Base-by-base conservation (phyloP, 2,113 vertebrate species). In the Hemiscyllium ocellatum region DNA sequence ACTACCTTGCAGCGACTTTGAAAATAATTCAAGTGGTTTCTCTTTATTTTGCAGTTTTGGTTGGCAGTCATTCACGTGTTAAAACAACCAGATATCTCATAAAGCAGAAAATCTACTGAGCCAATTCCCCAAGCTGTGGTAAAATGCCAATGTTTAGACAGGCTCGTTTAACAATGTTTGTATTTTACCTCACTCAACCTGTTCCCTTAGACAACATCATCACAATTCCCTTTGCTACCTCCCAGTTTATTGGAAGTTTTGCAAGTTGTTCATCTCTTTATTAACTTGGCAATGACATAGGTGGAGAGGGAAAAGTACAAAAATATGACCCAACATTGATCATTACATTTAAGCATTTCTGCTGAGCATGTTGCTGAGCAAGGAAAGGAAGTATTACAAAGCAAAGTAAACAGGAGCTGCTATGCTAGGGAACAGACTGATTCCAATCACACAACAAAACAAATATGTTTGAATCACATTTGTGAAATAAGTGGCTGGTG, bases 21-120 rank as follows among this genome's bases (percentile, higher is more conserved):
- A 42, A 37, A 42, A 37, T 17, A 42, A 83, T 37, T 19, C 15
- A 33, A 78, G n/a, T 42, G n/a, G n/a, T 83, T 83, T 83, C 17
- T 10, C n/a, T 83, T 83, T 83, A 83, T 83, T 83, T 83, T 83
- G n/a, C 78, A 17, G 78, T 83, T 83, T 83, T 83, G 78, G n/a
- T 42, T 42, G 78, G n/a, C 78, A 42, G 78, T 83, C 37, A 83
- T 19, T 83, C 37, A 37, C 15, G n/a, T 83, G n/a, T 83, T 83
- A 83, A 42, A 83, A 42, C 78, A 83, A 83, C n/a, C 78, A 12
- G 78, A 80, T 83, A 83, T 17, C 78, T 83, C 78, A 83, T 37
- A 83, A 15, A 83, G 78, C 78, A 83, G 78, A 83, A 19, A 19
- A 12, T 83, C 78, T 37, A 83, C 37, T 4, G 33, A 83, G n/a